Conservation (phyloP, 2,888 invertebrate genomes). For the Hyalella azteca region DNA sequence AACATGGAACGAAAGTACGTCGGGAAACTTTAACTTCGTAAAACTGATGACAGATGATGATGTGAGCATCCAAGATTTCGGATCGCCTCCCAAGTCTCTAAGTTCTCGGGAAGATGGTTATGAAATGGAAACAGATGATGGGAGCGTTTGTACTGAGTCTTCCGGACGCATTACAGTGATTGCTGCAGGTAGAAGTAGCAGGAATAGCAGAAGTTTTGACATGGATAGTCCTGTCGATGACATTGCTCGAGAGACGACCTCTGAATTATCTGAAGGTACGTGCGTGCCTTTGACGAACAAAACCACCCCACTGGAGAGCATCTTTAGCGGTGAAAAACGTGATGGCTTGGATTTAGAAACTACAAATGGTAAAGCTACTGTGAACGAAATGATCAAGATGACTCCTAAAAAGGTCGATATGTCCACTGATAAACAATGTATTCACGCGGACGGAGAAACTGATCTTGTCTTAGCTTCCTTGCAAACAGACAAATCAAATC, state of each 20-base stretch:
- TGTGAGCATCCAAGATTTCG: not conserved
- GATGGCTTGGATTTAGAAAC: not conserved
- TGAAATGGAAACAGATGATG: conserved; percentile 25
- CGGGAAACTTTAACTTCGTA: not conserved
- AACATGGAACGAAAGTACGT: not conserved
- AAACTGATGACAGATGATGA: not conserved
- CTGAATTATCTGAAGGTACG: too few species aligned
- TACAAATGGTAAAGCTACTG: not conserved
- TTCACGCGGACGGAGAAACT: too few species aligned
- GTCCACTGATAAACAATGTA: too few species aligned
- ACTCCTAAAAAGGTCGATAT: not conserved
- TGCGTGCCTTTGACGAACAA: too few species aligned
- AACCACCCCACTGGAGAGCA: too few species aligned
- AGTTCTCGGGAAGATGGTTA: conserved; percentile 16
- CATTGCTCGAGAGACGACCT: too few species aligned
- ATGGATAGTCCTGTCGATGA: conserved; percentile 17
- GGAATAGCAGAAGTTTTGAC: conserved; percentile 26
- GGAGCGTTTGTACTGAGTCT: conserved; percentile 15
- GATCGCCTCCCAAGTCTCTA: not conserved
- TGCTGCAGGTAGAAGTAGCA: conserved; percentile 8
- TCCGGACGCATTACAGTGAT: conserved; percentile 22
- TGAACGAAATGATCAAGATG: not conserved
- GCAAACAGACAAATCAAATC: too few species aligned
- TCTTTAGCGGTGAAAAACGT: not conserved
- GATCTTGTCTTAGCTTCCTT: too few species aligned